Evolutionary conservation across 2,797 vertebrate genomes (phyloP).

Genomic region (Chrosomus eos): DNA sequence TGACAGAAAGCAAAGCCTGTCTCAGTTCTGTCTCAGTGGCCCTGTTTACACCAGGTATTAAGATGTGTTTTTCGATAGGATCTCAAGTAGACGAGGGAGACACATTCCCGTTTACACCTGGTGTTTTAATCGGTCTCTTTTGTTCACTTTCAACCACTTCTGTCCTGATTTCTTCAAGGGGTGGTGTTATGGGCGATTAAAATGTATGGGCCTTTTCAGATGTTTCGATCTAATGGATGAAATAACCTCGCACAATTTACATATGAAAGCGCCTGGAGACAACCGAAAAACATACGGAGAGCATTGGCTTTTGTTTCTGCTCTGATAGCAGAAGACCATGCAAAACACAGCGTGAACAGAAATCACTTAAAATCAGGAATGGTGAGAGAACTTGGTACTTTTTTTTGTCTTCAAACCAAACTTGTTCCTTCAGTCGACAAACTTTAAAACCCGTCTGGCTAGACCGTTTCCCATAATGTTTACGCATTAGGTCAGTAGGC

Average conservation of each 20-base stretch:
- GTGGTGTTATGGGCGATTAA: neutral
- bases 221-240: neutral
- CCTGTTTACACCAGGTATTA: neutral
- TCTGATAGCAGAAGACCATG: neutral
- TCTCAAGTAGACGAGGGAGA: neutral
- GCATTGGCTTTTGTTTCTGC: neutral
- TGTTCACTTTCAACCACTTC: neutral
- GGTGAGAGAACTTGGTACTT: no score
- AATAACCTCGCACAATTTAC: neutral
- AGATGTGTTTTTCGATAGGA: neutral
- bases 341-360: no score
- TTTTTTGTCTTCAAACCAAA: no score
- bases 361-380: no score
- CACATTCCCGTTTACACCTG: neutral
- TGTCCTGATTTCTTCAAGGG: no score
- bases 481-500: no score
- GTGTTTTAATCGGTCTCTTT: neutral
- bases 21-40: neutral
- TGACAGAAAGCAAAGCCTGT: conserved; percentile 8
- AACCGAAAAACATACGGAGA: neutral
- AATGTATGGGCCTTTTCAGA: neutral
- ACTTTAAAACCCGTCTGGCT: no score
- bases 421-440: no score
- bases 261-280: neutral
- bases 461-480: neutral